Base-by-base conservation (phyloP, 2,888 invertebrate genomes). In the Drosophila paramelanica region DNA sequence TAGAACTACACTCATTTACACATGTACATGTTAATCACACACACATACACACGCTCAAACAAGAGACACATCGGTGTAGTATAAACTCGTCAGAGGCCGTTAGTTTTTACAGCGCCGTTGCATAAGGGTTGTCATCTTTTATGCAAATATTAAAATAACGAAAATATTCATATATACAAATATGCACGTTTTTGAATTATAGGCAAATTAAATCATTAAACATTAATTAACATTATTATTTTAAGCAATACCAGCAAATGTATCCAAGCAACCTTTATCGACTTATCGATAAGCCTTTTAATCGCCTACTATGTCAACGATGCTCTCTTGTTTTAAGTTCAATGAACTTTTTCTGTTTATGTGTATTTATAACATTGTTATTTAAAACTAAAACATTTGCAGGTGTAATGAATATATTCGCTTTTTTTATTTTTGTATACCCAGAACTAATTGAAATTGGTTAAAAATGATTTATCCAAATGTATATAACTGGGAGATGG, bases 1-100 rank as follows among this genome's bases (percentile, higher is more conserved):
- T 74, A 83, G 83, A 80, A 74, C 76, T 72, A 78, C 77, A 74
- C 74, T 73, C 73, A 64, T 72, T 72, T 64, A 77, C 66, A 82
- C 74, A 76, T 67, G 73, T 68, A 77, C 69, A 67, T 68, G 65
- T 73, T 62, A 50, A 62, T 64, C 55, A 47, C 53, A 49, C 58
- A 64, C 59, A 64, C 38, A 59, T 39, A 70, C 45, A 20, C 65
- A 31, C 47, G 41, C 52, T 58, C 53, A 64, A 39, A 65, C 23
- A 75, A 39, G 41, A 65, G 64, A 71, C 62, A 73, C 58, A 55
- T 56, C 23, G 25, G 31, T 50, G 58, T 50, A 58, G 42, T 42
- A 60, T 10, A 17, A 13, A 33, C n/a, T 20, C 46, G 20, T 43
- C 20, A 8, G 23, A 60, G 62, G 79, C 81, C 75, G 62, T 11